Base-by-base conservation (phyloP, 2,797 vertebrate genomes). In the Cirrhinus molitorella region DNA sequence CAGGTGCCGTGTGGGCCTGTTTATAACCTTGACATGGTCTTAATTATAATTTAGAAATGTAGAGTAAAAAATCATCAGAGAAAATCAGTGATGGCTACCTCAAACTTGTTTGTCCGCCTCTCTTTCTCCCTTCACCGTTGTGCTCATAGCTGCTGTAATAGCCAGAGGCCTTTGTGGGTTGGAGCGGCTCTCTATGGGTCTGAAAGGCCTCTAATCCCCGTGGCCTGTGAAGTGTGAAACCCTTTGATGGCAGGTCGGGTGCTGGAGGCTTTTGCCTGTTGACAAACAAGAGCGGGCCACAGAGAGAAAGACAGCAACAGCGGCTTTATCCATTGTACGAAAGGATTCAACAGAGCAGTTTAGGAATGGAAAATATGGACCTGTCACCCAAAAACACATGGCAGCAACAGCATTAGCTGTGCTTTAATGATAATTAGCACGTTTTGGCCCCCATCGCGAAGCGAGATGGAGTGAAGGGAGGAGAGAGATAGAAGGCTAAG, bases 181-280 rank as follows among this genome's bases (percentile, higher is more conserved):
- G 90, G 91, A 93, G 92, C 94, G 92, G 93, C 91, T 92, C 92
- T 94, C 92, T 93, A 90, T 92, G 92, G 93, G 91, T 86, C 93
- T 94, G 93, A 93, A 94, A 93, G 93, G 91, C 92, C 92, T 91
- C 93, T 95, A 95, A 95, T 95, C 95, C 94, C 94, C 92, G 94
- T 93, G 93, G 93, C 92, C 94, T 93, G 90, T 95, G 93, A 95
- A 94, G 94, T 95, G 94, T 95, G 94, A 95, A 95, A 91, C 93
- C 92, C 93, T 95, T 95, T 95, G 95, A 95, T 95, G 94, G 92
- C 93, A 91, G 94, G 92, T 93, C 90, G 91, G 89, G 91, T 88
- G 93, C 91, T 92, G 92, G 93, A 93, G 92, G 92, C 91, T 92
- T 93, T 89, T 92, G 93, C 91, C 94, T 94, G 94, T 95, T 94